phyloP scores from a whole-genome alignment of 2,113 vertebrate species.

The Chunga burmeisteri region DNA sequence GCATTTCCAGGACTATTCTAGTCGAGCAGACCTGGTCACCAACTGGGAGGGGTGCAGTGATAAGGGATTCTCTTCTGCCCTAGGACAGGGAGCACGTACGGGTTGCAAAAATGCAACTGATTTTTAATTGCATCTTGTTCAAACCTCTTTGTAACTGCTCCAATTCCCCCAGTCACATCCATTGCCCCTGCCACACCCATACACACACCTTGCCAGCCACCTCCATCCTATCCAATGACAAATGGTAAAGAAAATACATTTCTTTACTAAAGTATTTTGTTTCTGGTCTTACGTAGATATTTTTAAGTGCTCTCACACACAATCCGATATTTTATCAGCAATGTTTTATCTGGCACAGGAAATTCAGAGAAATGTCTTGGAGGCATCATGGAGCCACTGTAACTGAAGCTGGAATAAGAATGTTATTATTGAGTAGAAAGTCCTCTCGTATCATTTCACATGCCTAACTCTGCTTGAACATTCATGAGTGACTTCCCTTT shows the following conservation, averaged over 20 bases:
- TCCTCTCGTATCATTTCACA: rapidly evolving
- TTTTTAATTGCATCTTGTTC: background rate
- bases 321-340: background rate
- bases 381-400: background rate
- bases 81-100: background rate
- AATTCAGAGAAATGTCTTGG: background rate
- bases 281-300: background rate
- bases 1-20: background rate
- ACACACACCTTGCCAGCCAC: background rate
- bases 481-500: background rate
- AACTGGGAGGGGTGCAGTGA: background rate
- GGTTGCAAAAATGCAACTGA: background rate
- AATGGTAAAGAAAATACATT: background rate
- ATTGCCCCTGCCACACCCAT: background rate
- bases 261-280: background rate
- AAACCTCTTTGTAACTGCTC: background rate
- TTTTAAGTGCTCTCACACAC: background rate
- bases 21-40: background rate
- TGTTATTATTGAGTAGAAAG: background rate
- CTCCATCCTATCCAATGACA: background rate
- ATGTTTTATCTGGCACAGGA: background rate
- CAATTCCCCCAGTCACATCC: background rate
- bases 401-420: background rate
- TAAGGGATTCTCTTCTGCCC: background rate
- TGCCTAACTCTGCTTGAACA: background rate